Conservation (phyloP, 35 echinoderm and acorn worm genomes). For the Lytechinus variegatus region DNA sequence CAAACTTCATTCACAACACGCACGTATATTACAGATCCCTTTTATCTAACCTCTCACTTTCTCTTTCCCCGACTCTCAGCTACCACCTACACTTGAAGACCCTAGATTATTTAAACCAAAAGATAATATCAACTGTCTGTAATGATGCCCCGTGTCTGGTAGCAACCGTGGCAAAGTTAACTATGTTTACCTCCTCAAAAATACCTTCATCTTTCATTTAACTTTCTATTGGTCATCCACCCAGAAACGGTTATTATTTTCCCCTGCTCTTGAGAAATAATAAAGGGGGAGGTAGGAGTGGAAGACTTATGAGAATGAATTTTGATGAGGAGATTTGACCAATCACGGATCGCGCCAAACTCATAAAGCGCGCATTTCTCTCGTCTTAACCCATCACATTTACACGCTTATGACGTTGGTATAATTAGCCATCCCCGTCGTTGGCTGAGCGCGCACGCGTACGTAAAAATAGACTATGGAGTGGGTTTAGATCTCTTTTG, state of each 20-base stretch:
- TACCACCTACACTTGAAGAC: neutral
- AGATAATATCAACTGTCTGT: neutral
- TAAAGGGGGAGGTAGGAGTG: neutral
- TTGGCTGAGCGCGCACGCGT: conserved; percentile 34
- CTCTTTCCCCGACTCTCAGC: neutral
- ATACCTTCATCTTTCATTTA: conserved; percentile 45
- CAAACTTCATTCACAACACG: conserved; percentile 35
- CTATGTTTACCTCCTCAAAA: conserved; percentile 50
- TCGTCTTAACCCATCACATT: conserved; percentile 9
- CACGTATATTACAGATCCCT: conserved; percentile 5
- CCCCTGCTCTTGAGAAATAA: neutral
- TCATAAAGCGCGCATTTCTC: neutral
- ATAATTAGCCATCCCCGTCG: conserved; percentile 24
- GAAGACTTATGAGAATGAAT: conserved; percentile 28
- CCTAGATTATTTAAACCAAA: neutral
- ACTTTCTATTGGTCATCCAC: conserved; percentile 21
- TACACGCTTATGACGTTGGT: neutral
- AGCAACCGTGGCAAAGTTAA: conserved; percentile 30
- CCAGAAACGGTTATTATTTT: conserved; percentile 1
- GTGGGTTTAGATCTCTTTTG: conserved; percentile 22
- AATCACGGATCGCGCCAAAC: conserved; percentile 7
- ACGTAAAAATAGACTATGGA: neutral
- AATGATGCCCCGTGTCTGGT: neutral
- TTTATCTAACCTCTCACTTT: neutral
- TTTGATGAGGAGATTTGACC: conserved; percentile 33